phyloP scores from a whole-genome alignment of 2,797 vertebrate genomes.

The Sparus aurata region DNA sequence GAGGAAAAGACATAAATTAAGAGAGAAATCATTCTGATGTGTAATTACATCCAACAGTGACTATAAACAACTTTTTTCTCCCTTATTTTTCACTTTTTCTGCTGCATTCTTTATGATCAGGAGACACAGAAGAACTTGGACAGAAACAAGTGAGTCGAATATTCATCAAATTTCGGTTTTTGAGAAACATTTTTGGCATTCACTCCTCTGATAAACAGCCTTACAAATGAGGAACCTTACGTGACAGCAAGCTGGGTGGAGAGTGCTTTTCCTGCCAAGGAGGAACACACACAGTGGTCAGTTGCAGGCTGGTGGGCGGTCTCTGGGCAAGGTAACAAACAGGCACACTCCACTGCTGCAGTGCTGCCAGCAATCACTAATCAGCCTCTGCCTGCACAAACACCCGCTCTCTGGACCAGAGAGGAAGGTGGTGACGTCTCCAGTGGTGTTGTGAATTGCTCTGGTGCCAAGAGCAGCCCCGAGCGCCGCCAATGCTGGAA shows the following conservation, averaged over 20 bases:
- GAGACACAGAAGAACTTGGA: background rate
- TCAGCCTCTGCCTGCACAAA: slow-evolving; percentile 48
- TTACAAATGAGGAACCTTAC: slow-evolving; percentile 12
- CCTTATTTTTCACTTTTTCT: background rate
- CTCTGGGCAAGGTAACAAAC: slow-evolving; percentile 49
- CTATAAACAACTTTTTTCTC: slow-evolving; percentile 11
- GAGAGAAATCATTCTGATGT: slow-evolving; percentile 33
- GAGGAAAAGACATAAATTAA: slow-evolving; percentile 28
- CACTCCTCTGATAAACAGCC: background rate
- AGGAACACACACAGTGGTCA: slow-evolving; percentile 16
- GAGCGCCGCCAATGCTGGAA: slow-evolving; percentile 20
- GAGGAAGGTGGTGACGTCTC: slow-evolving; percentile 22
- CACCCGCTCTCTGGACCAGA: slow-evolving; percentile 20
- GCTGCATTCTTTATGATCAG: background rate
- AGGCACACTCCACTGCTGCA: slow-evolving; percentile 29
- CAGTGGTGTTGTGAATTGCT: slow-evolving; percentile 34
- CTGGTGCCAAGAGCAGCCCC: background rate
- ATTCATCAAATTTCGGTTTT: background rate
- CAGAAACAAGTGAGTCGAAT: background rate
- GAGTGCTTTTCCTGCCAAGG: slow-evolving; percentile 2
- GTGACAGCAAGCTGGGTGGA: slow-evolving; percentile 13
- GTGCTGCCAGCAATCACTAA: slow-evolving; percentile 48
- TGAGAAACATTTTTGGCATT: background rate
- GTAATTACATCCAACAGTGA: slow-evolving; percentile 46
- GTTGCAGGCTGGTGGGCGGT: slow-evolving; percentile 35